Percentiles rank a stretch among this genome's conserved stretches.
Conservation (phyloP, 2,113 vertebrate genomes). For the Chlorodrepanis virens region DNA sequence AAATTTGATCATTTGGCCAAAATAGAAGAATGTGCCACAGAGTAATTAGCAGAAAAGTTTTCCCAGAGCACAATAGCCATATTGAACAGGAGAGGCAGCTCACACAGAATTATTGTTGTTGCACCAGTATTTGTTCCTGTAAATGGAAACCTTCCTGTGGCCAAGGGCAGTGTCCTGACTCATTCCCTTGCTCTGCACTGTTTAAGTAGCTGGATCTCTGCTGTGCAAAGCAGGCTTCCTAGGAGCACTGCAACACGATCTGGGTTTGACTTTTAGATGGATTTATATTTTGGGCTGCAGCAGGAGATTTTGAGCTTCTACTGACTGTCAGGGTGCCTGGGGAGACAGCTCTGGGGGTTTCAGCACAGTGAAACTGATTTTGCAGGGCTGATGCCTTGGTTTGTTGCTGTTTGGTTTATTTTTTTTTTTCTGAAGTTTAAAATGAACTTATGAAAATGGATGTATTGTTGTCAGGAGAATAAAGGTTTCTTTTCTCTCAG, state of each 20-base stretch:
- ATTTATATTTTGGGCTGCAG: background rate
- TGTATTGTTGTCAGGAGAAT: constrained; percentile 16
- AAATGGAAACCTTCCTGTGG: background rate
- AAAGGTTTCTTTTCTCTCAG: background rate
- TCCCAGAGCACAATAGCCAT: background rate
- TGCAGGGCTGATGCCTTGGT: background rate
- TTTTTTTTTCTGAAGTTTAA: background rate
- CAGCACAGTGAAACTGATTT: background rate
- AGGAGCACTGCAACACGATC: background rate
- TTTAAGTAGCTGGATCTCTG: background rate
- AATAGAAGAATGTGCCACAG: background rate
- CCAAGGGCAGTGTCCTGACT: background rate
- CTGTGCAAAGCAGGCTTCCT: background rate
- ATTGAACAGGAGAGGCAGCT: background rate
- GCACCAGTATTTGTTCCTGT: background rate
- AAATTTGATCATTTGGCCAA: background rate
- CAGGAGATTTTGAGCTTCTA: background rate
- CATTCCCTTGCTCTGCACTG: background rate
- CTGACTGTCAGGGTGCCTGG: background rate
- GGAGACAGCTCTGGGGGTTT: background rate
- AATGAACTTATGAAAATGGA: constrained; percentile 51
- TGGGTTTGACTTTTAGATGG: background rate
- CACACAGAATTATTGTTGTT: fast-evolving
- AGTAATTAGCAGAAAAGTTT: background rate
- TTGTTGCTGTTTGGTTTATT: background rate